These are phyloP conservation scores for Iguana delicatissima DNA, from an alignment of 2,797 vertebrate genomes.

Conservation along the genomic window DNA sequence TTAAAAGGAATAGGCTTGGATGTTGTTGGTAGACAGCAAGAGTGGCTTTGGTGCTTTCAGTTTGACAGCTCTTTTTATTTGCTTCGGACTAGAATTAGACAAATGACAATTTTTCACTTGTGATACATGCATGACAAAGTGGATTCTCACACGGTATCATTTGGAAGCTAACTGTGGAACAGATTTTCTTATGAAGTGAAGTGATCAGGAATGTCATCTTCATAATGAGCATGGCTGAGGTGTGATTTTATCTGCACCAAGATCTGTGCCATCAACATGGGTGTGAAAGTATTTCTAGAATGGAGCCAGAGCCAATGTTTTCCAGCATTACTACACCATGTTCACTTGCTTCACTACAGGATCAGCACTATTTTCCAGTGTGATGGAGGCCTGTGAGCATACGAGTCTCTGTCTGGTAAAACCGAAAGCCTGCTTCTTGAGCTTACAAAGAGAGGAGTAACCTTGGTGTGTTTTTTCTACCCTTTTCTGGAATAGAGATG, in stretches of 20 bases:
- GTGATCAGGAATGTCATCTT: not conserved
- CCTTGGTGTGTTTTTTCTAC: not conserved
- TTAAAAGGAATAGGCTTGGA: constrained; percentile 72
- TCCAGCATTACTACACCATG: not conserved
- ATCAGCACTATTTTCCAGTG: no score
- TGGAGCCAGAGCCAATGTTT: not conserved
- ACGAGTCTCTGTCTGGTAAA: not conserved
- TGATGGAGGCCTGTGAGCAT: not conserved
- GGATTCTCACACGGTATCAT: not conserved
- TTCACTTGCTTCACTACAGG: no score
- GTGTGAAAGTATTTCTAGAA: not conserved
- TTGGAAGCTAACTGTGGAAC: not conserved
- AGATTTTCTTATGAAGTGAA: not conserved
- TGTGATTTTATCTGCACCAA: not conserved
- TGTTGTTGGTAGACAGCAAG: constrained; percentile 55
- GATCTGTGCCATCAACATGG: not conserved
- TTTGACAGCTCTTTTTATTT: constrained; percentile 22
- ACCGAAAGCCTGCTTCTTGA: not conserved
- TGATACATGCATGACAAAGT: not conserved
- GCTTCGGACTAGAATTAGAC: constrained; percentile 20
- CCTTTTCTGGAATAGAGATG: not conserved
- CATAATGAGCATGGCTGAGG: not conserved
- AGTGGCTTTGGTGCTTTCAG: not conserved
- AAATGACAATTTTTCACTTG: constrained; percentile 14
- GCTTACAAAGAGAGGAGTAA: not conserved